A percentile compares a stretch with the other conserved stretches of the same genome.
These are phyloP conservation scores for Ptiloglossa arizonensis DNA, from an alignment of 1,140 invertebrate species.

Conservation along the genomic window DNA sequence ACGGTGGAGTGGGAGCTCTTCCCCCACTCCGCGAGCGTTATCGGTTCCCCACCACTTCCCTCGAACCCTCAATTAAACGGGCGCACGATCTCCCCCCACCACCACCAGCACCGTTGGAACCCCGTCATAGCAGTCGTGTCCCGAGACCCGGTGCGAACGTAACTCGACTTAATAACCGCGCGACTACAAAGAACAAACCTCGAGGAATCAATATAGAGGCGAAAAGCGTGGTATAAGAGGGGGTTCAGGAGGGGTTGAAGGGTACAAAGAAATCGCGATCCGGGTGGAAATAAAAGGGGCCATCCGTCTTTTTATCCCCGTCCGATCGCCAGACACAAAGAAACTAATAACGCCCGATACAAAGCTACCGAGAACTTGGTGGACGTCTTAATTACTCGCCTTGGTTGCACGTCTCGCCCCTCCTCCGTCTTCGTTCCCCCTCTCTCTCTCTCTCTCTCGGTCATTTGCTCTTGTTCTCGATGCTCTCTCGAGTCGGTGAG, in stretches of 20 bases:
- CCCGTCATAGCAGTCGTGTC: background rate
- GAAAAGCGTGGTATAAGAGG: background rate
- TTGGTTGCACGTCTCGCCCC: too few species aligned
- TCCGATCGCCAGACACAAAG: constrained; percentile 42
- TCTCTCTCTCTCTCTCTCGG: background rate
- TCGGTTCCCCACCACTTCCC: background rate
- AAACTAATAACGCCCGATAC: constrained; percentile 49
- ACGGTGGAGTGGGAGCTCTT: too few species aligned
- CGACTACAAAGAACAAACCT: constrained; percentile 18
- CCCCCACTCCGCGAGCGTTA: too few species aligned
- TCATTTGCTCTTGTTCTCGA: too few species aligned
- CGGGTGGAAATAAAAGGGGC: constrained; percentile 1
- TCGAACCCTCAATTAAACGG: constrained; percentile 34
- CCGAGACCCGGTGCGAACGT: constrained; percentile 4
- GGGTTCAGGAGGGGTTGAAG: too few species aligned
- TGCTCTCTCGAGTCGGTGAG: background rate
- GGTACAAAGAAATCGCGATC: background rate
- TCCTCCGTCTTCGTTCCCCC: background rate
- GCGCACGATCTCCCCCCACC: constrained; percentile 1
- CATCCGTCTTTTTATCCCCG: constrained; percentile 16
- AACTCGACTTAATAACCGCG: constrained; percentile 26
- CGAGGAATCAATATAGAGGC: constrained; percentile 29
- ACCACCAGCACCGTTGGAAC: background rate
- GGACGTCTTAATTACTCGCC: constrained; percentile 45
- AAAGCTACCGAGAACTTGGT: constrained; percentile 33